phyloP scores from a whole-genome alignment of 1,140 invertebrate genomes.

The Drosophila ananassae region DNA sequence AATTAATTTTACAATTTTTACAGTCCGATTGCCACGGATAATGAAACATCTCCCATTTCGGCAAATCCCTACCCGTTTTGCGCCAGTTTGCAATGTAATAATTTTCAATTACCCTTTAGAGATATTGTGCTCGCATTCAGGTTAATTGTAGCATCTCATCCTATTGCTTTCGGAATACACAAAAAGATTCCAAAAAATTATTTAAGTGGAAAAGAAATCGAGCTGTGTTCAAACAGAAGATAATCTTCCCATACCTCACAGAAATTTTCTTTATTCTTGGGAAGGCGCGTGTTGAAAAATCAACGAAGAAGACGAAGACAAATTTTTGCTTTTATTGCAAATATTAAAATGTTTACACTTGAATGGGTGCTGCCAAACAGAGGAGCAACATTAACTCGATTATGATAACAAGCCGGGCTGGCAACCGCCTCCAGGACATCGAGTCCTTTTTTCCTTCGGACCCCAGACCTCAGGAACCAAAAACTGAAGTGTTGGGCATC shows the following conservation, averaged over 20 bases:
- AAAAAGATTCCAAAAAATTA: slow-evolving; percentile 53
- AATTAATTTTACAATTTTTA: slow-evolving; percentile 24
- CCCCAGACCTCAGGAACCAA: background rate
- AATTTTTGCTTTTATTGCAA: slow-evolving; percentile 65
- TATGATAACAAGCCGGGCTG: slow-evolving; percentile 56
- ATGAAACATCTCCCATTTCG: slow-evolving; percentile 13
- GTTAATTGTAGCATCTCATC: slow-evolving; percentile 61
- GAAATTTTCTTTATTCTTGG: background rate
- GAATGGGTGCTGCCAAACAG: slow-evolving; percentile 51
- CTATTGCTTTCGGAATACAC: background rate
- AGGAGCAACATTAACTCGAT: slow-evolving; percentile 67
- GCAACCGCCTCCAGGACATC: slow-evolving; percentile 1
- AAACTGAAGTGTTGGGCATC: slow-evolving; percentile 18
- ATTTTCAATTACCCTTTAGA: slow-evolving; percentile 45
- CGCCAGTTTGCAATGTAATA: slow-evolving; percentile 22
- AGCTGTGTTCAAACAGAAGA: slow-evolving; percentile 65
- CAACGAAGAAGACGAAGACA: slow-evolving; percentile 22
- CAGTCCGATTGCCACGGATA: slow-evolving; percentile 21
- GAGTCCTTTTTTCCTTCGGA: slow-evolving; percentile 4
- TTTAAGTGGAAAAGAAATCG: slow-evolving; percentile 69
- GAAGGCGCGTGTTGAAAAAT: slow-evolving; percentile 24
- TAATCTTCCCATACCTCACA: slow-evolving; percentile 2
- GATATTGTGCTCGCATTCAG: slow-evolving; percentile 48
- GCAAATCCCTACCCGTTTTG: background rate
- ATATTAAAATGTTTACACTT: slow-evolving; percentile 80